Base-by-base conservation (phyloP, 2,113 vertebrate species). In the Suricata suricatta region DNA sequence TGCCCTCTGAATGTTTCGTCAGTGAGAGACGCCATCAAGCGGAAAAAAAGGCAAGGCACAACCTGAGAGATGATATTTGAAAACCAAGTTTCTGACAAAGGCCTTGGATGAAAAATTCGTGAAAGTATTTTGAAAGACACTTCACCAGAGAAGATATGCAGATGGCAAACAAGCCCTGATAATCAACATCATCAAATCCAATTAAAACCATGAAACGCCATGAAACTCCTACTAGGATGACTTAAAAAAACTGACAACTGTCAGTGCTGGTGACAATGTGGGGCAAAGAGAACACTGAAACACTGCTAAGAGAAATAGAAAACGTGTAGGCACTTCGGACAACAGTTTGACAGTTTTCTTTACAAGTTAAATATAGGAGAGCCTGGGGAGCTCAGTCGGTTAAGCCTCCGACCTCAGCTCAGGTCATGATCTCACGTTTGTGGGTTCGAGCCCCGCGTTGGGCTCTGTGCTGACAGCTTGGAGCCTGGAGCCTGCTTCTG, bases 251-350 rank as follows among this genome's bases (percentile, higher is more conserved):
- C 72, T 54, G 10, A 19, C 31, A 60, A 31, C 38, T 16, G n/a
- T 33, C 80, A 35, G 33, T 54, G 21, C 57, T 52, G 2, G 21
- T 31, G 41, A 79, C 35, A 38, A 60, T 1, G 2, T 9, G 31
- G 50, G 50, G 74, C 14, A 8, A 25, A 0, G 14, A 11, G 52
- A 10, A 60, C 41, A 1, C 21, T 21, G 10, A 16, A 0, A 25
- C 6, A 38, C 4, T 17, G 10, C 19, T 68, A 44, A 29, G 16
- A 54, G 44, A 44, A 52, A 71, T 5, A 60, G 2, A 44, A 47
- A 41, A 84, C 0, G 0, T 10, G 13, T 1, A 52, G 2, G 15
- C 1, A 7, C 35, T 35, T n/a, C 35, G 77, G 41, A 63, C 52
- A 89, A 82, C 0, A 68, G 29, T 5, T 16, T 3, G 16, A 27